These are phyloP conservation scores for Dugesia japonica DNA, from an alignment of 2,888 invertebrate genomes.

Conservation along the genomic window DNA sequence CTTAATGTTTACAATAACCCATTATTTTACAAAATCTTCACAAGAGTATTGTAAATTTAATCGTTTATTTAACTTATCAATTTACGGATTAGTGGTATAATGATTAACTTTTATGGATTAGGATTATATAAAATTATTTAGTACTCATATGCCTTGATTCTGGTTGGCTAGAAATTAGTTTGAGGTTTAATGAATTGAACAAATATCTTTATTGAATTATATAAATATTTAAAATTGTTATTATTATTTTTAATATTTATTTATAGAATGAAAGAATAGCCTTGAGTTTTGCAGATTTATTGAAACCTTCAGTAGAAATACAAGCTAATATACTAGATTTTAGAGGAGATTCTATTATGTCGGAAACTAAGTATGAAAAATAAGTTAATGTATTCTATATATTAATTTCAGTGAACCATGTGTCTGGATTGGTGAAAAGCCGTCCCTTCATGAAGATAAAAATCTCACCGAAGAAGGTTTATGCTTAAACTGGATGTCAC, in stretches of 20 bases:
- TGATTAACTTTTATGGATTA: too few relatives aligned
- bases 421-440: background rate
- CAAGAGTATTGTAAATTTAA: too few relatives aligned
- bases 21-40: too few relatives aligned
- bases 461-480: background rate
- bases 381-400: background rate
- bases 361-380: background rate
- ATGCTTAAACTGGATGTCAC: background rate
- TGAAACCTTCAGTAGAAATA: background rate
- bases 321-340: background rate
- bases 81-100: too few relatives aligned
- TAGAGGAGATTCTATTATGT: background rate
- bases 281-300: background rate
- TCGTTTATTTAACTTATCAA: too few relatives aligned
- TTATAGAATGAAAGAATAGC: background rate
- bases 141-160: too few relatives aligned
- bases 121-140: too few relatives aligned
- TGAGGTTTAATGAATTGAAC: too few relatives aligned
- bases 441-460: background rate
- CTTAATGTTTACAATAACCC: too few relatives aligned
- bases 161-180: too few relatives aligned
- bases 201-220: too few relatives aligned
- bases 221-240: background rate
- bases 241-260: background rate
- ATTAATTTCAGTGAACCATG: background rate